Conservation (phyloP, 2,113 vertebrate genomes). For the Coregonus clupeaformis region DNA sequence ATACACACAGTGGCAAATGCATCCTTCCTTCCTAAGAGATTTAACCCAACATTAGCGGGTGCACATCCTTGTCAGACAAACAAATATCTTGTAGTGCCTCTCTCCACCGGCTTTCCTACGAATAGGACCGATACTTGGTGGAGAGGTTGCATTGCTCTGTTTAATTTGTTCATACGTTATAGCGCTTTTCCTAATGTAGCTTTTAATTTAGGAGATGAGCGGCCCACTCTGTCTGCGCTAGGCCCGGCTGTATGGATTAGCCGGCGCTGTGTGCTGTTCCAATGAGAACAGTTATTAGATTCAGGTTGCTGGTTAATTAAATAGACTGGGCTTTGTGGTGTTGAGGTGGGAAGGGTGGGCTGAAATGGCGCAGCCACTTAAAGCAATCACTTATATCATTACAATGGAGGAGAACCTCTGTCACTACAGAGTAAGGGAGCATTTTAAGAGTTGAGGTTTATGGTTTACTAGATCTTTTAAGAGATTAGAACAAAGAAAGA, state of each 20-base stretch:
- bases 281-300: constrained; percentile 49
- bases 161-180: constrained; percentile 13
- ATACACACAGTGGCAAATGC: constrained; percentile 5
- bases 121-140: neutral
- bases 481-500: no score
- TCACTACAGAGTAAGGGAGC: constrained; percentile 1
- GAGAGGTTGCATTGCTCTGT: no score
- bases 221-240: neutral
- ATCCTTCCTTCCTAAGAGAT: constrained; percentile 33
- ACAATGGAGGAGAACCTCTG: constrained; percentile 10
- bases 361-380: constrained; percentile 28
- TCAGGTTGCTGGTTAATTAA: constrained; percentile 46
- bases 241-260: constrained; percentile 15
- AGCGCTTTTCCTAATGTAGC: constrained; percentile 23
- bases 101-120: neutral
- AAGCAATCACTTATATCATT: constrained; percentile 31
- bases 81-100: constrained; percentile 38
- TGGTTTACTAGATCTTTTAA: no score
- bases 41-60: constrained; percentile 30
- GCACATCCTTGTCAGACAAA: constrained; percentile 50
- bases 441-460: no score
- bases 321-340: constrained; percentile 38
- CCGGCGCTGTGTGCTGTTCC: constrained; percentile 13
- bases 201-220: constrained; percentile 13
- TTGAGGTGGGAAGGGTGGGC: constrained; percentile 21